phyloP scores from a whole-genome alignment of 2,113 vertebrate genomes.

The Tupaia tana region DNA sequence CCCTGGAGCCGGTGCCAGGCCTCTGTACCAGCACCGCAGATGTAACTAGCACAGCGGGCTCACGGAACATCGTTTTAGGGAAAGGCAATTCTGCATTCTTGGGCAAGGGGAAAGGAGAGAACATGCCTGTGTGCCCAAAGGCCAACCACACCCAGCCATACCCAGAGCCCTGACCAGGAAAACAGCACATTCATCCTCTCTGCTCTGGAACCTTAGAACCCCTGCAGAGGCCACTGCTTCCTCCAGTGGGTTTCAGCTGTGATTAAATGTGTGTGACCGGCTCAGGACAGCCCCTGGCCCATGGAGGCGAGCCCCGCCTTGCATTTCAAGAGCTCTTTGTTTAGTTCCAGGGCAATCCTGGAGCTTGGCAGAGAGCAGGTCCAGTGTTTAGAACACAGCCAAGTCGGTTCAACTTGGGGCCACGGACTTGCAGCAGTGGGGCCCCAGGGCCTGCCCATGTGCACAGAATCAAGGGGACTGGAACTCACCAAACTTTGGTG shows the following conservation, averaged over 20 bases:
- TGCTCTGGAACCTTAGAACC: neutral
- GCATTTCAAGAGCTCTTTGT: no score
- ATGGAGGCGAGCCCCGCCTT: accelerated
- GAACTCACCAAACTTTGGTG: neutral
- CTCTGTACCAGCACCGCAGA: accelerated
- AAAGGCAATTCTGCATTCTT: neutral
- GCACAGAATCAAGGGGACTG: neutral
- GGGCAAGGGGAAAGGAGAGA: neutral
- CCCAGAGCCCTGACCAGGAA: neutral
- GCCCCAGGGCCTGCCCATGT: accelerated
- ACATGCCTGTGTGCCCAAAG: neutral
- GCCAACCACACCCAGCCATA: neutral
- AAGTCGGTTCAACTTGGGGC: accelerated
- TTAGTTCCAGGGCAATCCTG: neutral
- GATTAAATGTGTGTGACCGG: accelerated
- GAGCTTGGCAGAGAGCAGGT: neutral
- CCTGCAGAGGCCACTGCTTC: neutral
- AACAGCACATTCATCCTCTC: neutral
- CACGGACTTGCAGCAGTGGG: accelerated
- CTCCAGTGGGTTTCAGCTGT: neutral
- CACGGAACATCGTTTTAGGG: neutral
- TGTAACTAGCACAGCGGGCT: neutral
- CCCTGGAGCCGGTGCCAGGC: neutral
- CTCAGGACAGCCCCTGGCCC: neutral
- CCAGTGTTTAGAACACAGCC: accelerated